Base-by-base conservation (phyloP, 2,797 vertebrate genomes). In the Oophaga sylvatica region DNA sequence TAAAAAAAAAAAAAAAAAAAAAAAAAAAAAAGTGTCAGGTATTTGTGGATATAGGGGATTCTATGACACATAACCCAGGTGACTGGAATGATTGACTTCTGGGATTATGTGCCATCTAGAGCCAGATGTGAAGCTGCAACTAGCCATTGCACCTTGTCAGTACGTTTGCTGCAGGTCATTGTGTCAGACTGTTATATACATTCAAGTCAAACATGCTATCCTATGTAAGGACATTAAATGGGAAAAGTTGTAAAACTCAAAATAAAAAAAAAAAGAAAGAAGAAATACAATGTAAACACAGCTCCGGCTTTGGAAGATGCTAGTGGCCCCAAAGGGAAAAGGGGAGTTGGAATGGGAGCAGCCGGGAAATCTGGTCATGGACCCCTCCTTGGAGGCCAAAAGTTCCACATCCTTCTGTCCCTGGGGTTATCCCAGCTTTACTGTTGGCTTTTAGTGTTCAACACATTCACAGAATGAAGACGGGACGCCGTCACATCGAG, bases 381-480 rank as follows among this genome's bases (percentile, higher is more conserved):
- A 59, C 73, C 67, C 68, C 22, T 67, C 80, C 56, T 80, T 26
- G 15, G 31, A 83, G 19, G 81, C 92, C 41, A 88, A 90, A 90
- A 83, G 90, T 81, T 88, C 48, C 81, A 65, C 90, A 67, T 86
- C 31, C 56, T 78, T 83, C 62, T 71, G 79, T 2, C 89, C 90
- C 93, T 89, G 85, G 91, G 91, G 88, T 92, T 63, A 91, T 93
- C 94, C 94, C 93, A 94, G 94, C 93, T 93, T 92, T 93, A 94
- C 92, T 93, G 91, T 93, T 93, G 31, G 20, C 90, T 94, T 53
- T 93, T 93, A 95, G 93, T 94, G 95, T 96, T 91, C 88, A 93
- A 84, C 94, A 95, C 97, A 97, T 97, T 97, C 97, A 97, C 96
- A 97, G 97, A 97, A 97, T 97, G 97, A 80, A 95, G 94, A 94